These are phyloP conservation scores for Amphipoea oculea DNA, from an alignment of 2,888 invertebrate genomes.

Conservation along the genomic window DNA sequence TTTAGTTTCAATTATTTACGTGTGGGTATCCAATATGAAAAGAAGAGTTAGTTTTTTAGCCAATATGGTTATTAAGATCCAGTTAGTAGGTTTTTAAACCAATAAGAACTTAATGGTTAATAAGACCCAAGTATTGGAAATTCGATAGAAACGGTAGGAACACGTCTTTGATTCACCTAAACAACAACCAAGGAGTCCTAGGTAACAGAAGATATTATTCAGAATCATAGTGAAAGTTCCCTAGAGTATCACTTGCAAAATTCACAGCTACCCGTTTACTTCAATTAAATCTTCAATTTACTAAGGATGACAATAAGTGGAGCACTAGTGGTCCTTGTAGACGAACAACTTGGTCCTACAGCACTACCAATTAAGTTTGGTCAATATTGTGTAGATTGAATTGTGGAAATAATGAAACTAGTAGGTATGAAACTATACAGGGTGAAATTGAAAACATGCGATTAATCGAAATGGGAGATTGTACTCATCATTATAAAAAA, in stretches of 20 bases:
- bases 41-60: not conserved
- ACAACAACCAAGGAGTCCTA: not conserved
- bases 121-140: not conserved
- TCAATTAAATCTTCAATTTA: constrained; percentile 41
- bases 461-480: too few relatives aligned
- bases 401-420: not conserved
- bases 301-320: constrained; percentile 11
- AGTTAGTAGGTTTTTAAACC: not conserved
- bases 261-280: constrained; percentile 26
- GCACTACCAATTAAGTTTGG: not conserved
- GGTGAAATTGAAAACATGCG: too few relatives aligned
- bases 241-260: constrained; percentile 13
- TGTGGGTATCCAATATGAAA: too few relatives aligned
- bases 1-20: too few relatives aligned
- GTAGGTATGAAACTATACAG: not conserved
- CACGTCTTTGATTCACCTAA: not conserved
- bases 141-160: not conserved
- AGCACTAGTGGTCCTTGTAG: constrained; percentile 2
- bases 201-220: constrained; percentile 21
- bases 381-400: not conserved
- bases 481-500: too few relatives aligned
- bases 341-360: constrained; percentile 3
- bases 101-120: too few relatives aligned
- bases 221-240: constrained; percentile 18
- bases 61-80: too few relatives aligned